A percentile compares a stretch with the other conserved stretches of the same genome.
Conservation (phyloP, 1,140 invertebrate genomes). For the Pseudomyrmex gracilis region DNA sequence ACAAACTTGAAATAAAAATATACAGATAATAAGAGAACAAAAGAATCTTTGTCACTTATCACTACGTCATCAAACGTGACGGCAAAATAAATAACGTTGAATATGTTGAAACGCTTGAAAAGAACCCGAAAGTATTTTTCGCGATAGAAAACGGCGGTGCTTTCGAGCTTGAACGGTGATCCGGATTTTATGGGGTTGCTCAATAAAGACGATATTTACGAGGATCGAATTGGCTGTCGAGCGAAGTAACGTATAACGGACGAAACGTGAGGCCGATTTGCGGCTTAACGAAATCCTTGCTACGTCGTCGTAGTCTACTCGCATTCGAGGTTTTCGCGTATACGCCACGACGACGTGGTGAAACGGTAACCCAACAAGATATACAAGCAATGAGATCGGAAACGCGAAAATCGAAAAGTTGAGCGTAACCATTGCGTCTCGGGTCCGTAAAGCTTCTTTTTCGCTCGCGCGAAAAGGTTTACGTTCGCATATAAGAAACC, state of each 20-base stretch:
- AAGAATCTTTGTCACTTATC: slow-evolving; percentile 11
- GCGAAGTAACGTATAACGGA: slow-evolving; percentile 51
- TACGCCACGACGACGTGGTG: slow-evolving; percentile 37
- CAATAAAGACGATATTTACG: slow-evolving; percentile 69
- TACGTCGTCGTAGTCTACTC: slow-evolving; percentile 20
- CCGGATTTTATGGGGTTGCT: slow-evolving; percentile 58
- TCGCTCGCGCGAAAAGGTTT: slow-evolving; percentile 6
- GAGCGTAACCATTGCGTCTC: not conserved
- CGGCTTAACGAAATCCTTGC: slow-evolving; percentile 65
- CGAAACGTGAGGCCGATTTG: slow-evolving; percentile 58
- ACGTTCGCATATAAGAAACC: not conserved
- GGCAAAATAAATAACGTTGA: slow-evolving; percentile 20
- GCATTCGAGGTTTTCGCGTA: slow-evolving; percentile 32
- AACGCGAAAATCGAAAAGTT: slow-evolving; percentile 40
- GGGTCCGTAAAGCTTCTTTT: not conserved
- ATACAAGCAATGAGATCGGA: slow-evolving; percentile 49
- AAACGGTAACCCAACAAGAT: slow-evolving; percentile 49
- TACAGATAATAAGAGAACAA: not conserved
- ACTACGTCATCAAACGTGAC: not conserved
- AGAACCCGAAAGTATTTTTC: slow-evolving; percentile 4
- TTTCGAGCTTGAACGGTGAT: slow-evolving; percentile 50
- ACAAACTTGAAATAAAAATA: slow-evolving; percentile 6
- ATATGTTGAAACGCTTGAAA: slow-evolving; percentile 8
- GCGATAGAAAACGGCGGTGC: slow-evolving; percentile 25
- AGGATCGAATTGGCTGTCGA: slow-evolving; percentile 57